Base-by-base conservation (phyloP, 2,113 vertebrate species). In the Labeo rohita region DNA sequence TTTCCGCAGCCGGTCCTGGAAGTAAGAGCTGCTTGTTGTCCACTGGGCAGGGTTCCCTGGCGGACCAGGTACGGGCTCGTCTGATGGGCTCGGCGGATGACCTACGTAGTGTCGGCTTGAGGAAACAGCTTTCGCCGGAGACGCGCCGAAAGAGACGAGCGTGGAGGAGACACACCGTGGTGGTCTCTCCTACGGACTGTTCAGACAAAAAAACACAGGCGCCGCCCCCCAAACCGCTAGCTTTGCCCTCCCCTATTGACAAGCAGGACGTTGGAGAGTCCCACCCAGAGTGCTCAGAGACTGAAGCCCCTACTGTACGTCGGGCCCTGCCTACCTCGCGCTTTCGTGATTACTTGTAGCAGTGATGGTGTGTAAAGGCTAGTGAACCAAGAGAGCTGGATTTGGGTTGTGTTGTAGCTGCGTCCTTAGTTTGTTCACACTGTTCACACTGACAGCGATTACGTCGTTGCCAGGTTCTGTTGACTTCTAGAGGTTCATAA, bases 91-190 rank as follows among this genome's bases (percentile, higher is more conserved):
- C 98, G 0, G 93, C 95, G 0, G 97, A 98, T 0, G 97, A 99
- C 93, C 91, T 95, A 90, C 95, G 96, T 78, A 93, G 91, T 0
- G 95, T 97, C 54, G 93, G 95, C 3, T 91, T 97, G 88, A 93
- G 97, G 10, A 95, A 97, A 28, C 96, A 96, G 0, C 94, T 94
- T 83, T 97, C 98, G 0, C 97, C 98, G 0, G 97, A 98, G 89
- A 97, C 96, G 0, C 94, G 97, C 8, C 93, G 97, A 85, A 97
- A 94, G 93, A 97, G 96, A 63, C 96, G 96, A 83, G 96, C 96
- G 54, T 98, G 97, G 97, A 95, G 98, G 15, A 93, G 97, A 10
- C 97, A 99, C 95, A 98, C 97, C 0, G 97, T 99, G 39, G 96
- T 98, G 90, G 96, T 97, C 45, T 94, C 93, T 2, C 94, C 93